Conservation (phyloP, 2,888 invertebrate species). For the Parnassius smintheus region DNA sequence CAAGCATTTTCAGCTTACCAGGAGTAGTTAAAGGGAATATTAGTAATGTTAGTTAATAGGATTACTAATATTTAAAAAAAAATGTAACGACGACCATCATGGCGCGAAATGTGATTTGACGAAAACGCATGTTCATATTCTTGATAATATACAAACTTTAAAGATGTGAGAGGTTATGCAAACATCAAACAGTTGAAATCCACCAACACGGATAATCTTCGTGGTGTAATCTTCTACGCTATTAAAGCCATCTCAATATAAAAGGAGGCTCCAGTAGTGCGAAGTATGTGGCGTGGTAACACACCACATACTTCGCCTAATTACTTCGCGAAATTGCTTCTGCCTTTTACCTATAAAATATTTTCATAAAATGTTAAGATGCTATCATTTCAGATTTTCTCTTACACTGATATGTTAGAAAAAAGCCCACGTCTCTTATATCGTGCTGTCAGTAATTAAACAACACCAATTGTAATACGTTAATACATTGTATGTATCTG, state of each 20-base stretch:
- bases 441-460: slow-evolving; percentile 1
- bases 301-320: too few relatives aligned
- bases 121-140: slow-evolving; percentile 39
- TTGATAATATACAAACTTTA: slow-evolving; percentile 20
- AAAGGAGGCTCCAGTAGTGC: too few relatives aligned
- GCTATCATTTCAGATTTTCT: too few relatives aligned
- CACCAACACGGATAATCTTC: too few relatives aligned
- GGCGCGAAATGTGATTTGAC: slow-evolving; percentile 39
- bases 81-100: slow-evolving; percentile 37
- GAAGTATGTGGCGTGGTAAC: too few relatives aligned
- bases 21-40: too few relatives aligned
- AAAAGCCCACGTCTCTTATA: slow-evolving; percentile 16
- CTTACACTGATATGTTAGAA: slow-evolving; percentile 5
- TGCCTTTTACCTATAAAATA: not conserved
- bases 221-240: slow-evolving; percentile 3
- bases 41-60: too few relatives aligned
- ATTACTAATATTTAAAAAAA: too few relatives aligned
- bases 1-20: too few relatives aligned
- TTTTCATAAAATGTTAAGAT: not conserved
- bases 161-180: slow-evolving; percentile 1
- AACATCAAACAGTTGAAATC: slow-evolving; percentile 3
- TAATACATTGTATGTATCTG: slow-evolving; percentile 7
- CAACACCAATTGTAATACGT: slow-evolving; percentile 14
- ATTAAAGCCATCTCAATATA: slow-evolving; percentile 13
- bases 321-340: not conserved